phyloP scores from a whole-genome alignment of 2,797 vertebrate species.

The Sphenopsis melanotis region DNA sequence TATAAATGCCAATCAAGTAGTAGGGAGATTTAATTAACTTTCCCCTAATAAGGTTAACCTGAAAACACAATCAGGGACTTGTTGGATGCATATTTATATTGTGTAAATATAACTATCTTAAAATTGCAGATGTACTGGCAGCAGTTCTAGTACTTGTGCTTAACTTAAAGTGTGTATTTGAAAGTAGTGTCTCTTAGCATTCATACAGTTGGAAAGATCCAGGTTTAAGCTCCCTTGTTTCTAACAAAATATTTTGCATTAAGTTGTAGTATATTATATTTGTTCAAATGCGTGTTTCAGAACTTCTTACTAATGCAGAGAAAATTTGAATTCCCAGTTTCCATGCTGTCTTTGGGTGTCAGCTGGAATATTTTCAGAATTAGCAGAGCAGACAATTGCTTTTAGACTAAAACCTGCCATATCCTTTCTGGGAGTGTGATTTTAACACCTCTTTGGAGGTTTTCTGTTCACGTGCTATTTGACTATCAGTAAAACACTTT shows the following conservation, averaged over 20 bases:
- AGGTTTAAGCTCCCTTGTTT: background rate
- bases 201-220: background rate
- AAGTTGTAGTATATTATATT: background rate
- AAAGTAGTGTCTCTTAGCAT: background rate
- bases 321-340: background rate
- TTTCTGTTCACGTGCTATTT: background rate
- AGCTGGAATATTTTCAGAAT: background rate
- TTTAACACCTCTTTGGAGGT: background rate
- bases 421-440: background rate
- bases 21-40: background rate
- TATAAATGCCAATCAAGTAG: background rate
- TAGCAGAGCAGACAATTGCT: background rate
- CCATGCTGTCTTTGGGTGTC: background rate
- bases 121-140: background rate
- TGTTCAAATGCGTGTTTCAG: background rate
- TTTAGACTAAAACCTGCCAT: background rate
- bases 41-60: background rate
- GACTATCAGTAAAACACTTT: background rate
- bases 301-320: background rate
- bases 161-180: background rate
- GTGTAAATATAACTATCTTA: background rate
- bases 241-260: background rate
- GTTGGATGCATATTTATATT: background rate
- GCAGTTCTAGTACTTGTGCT: background rate
- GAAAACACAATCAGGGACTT: background rate